Base-by-base conservation (phyloP, 2,797 vertebrate genomes). In the Vireo griseus region DNA sequence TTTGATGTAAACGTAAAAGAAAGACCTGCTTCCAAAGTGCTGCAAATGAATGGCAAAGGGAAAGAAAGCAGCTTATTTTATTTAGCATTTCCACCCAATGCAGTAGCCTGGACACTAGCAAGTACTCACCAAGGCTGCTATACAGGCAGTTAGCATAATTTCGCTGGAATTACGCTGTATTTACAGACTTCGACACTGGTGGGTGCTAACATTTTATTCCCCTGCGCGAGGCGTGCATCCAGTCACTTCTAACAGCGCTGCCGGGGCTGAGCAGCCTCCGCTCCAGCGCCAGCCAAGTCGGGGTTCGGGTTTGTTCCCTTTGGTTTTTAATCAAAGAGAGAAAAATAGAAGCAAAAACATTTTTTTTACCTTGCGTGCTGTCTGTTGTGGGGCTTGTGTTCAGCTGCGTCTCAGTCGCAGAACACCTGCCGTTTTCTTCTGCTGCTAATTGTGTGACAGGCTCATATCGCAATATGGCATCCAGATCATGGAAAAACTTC, bases 401-500 rank as follows among this genome's bases (percentile, higher is more conserved):
- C 77, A 72, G 94, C 92, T 83, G 94, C 14, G 59, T 67, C 90
- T 97, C 96, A 51, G 63, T 95, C 74, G 95, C 95, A 93, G 88
- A 91, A 94, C 85, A 94, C 95, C 92, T 95, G 96, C 88, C 93
- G 95, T 96, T 97, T 75, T 97, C 97, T 47, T 97, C 97, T 82
- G 97, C 96, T 93, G 97, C 97, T 97, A 96, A 92, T 87, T 97
- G 95, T 92, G 94, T 88, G 96, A 80, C 89, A 44, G 96, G 91
- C 72, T 97, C 96, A 55, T 95, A 91, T 80, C 95, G 98, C 97
- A 97, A 95, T 96, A 98, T 98, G 82, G 97, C 96, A 94, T 98
- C 97, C 94, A 98, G 87, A n/a, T 98, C 98, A 66, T 96, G 97
- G 97, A 98, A 98, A 96, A 98, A 98, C 96, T 97, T 97, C 96